phyloP scores from a whole-genome alignment of 2,113 vertebrate species.

The Lepus americanus region DNA sequence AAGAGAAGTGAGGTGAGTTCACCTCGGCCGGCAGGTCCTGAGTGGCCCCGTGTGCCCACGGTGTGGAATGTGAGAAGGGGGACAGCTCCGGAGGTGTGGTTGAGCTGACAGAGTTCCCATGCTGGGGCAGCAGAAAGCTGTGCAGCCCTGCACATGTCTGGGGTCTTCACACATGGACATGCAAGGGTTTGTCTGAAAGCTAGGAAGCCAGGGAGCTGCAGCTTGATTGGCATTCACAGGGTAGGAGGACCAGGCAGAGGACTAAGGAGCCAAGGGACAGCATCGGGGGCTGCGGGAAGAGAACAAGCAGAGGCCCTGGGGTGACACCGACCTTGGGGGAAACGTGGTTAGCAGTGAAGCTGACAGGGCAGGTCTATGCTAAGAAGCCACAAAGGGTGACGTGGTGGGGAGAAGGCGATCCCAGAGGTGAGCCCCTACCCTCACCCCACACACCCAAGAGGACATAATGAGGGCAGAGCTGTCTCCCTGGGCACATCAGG shows the following conservation, averaged over 20 bases:
- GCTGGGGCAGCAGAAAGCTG: not conserved
- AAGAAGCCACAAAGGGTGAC: not conserved
- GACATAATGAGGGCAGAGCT: not conserved
- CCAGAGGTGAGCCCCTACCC: not conserved
- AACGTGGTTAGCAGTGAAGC: not conserved
- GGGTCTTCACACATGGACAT: not conserved
- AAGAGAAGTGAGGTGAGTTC: conserved; percentile 15
- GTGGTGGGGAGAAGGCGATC: not conserved
- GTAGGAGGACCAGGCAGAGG: not conserved
- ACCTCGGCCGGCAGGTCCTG: not conserved
- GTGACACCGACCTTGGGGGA: not conserved
- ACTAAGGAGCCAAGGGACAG: not conserved
- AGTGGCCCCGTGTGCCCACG: not conserved
- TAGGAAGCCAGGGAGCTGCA: not conserved
- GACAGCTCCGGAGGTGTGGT: not conserved
- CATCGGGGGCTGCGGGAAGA: too few species aligned
- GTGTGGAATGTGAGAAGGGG: not conserved
- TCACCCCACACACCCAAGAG: not conserved
- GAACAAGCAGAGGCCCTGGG: not conserved
- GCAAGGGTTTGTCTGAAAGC: not conserved
- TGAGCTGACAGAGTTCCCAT: not conserved
- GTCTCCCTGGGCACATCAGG: not conserved
- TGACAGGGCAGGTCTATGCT: not conserved
- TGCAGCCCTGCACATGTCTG: not conserved
- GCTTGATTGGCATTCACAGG: not conserved